Percentiles rank a stretch among this genome's conserved stretches.
Evolutionary conservation across 2,113 vertebrate species (phyloP).

Genomic region (Acrocephalus kingi): DNA sequence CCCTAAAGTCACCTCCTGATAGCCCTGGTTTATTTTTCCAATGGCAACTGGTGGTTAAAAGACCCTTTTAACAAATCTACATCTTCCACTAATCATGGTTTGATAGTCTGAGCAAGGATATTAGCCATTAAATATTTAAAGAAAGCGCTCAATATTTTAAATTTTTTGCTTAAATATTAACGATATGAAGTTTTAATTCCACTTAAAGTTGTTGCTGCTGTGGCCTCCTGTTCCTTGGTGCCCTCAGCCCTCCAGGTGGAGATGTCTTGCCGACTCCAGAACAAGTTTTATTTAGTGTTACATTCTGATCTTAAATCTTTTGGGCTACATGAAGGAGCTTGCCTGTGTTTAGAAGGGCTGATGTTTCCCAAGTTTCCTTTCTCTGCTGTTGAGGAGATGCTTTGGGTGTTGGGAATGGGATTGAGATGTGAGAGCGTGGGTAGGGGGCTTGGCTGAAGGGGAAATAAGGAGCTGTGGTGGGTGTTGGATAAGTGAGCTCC

Average conservation of each 20-base stretch:
- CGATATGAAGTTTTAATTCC: background rate
- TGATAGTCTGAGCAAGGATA: constrained; percentile 2
- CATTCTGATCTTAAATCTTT: background rate
- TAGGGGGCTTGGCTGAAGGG: background rate
- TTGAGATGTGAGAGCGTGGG: rapidly evolving
- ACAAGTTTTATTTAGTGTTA: background rate
- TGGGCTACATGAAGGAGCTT: background rate
- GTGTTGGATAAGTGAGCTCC: background rate
- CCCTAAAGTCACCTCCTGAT: background rate
- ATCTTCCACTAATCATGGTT: background rate
- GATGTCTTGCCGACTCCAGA: background rate
- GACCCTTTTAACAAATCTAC: constrained; percentile 9
- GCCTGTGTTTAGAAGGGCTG: background rate
- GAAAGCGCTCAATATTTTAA: background rate
- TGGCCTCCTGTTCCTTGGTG: background rate
- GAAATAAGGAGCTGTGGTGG: background rate
- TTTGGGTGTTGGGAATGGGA: background rate
- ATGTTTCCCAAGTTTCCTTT: background rate
- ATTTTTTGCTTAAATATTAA: constrained; percentile 54
- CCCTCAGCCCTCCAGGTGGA: background rate
- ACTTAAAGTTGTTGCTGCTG: background rate
- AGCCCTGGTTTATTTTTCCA: background rate
- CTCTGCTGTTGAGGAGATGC: background rate
- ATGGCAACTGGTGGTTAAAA: background rate
- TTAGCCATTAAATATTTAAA: constrained; percentile 55